phyloP scores from a whole-genome alignment of 2,797 vertebrate genomes.

The Triplophysa bombifrons region DNA sequence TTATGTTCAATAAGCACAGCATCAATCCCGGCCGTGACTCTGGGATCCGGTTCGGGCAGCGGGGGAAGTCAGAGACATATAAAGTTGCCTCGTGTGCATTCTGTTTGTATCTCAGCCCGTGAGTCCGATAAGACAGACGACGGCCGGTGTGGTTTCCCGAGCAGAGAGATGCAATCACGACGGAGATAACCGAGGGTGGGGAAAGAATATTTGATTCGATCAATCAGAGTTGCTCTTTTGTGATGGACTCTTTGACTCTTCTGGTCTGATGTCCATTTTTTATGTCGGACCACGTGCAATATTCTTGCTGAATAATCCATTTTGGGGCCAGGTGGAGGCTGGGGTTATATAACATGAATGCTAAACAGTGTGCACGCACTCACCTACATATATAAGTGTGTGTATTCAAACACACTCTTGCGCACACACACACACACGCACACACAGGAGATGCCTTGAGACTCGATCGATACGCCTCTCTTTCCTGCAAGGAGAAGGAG shows the following conservation, averaged over 20 bases:
- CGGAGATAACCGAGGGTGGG: conserved; percentile 12
- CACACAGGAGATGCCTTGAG: conserved; percentile 77
- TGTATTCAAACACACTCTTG: conserved; percentile 29
- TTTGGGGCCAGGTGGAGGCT: conserved; percentile 65
- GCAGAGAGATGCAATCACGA: conserved; percentile 46
- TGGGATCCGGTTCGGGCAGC: neutral
- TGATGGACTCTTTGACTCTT: conserved; percentile 18
- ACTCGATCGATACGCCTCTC: conserved; percentile 80
- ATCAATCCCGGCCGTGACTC: conserved; percentile 33
- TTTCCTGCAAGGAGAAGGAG: conserved; percentile 75
- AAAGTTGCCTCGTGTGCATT: conserved; percentile 40
- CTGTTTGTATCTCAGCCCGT: neutral
- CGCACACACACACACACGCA: conserved; percentile 55
- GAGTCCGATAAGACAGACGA: conserved; percentile 29
- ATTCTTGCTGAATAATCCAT: conserved; percentile 82
- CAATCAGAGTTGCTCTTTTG: conserved; percentile 13
- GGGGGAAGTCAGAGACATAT: conserved; percentile 19
- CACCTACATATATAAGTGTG: conserved; percentile 60
- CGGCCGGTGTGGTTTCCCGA: conserved; percentile 30
- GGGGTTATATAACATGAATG: conserved; percentile 70
- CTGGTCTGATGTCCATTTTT: conserved; percentile 18
- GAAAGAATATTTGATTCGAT: conserved; percentile 33
- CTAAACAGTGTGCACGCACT: conserved; percentile 40
- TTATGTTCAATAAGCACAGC: conserved; percentile 47
- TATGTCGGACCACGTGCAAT: conserved; percentile 69